Base-by-base conservation (phyloP, 2,113 vertebrate species). In the Rhipidura dahli region DNA sequence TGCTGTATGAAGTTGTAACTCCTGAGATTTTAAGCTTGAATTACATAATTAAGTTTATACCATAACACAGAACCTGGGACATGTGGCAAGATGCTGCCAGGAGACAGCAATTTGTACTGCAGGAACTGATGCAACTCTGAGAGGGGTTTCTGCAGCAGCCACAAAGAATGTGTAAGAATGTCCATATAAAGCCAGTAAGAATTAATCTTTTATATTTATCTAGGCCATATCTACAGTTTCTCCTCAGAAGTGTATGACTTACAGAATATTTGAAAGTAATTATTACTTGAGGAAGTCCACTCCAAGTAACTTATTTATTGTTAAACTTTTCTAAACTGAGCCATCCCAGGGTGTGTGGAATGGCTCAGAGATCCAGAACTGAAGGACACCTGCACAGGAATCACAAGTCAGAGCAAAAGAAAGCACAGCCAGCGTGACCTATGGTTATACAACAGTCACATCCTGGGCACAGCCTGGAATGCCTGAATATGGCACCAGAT, bases 51-150 rank as follows among this genome's bases (percentile, higher is more conserved):
- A 82, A 87, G 27, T 3, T 78, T 69, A 69, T 81, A 69, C 31
- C 53, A 26, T 7, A 49, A 50, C 7, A 56, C 17, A 93, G 63
- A 90, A 66, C n/a, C 7, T 66, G 77, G 69, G 37, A 40, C 72
- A 40, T 2, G n/a, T 77, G 39, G 81, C 60, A 89, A 88, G 63
- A 81, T 50, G 30, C 23, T 79, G 80, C 54, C 47, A 68, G 60
- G 42, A 59, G 54, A 88, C 15, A 91, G 53, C 4, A 4, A 44
- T 51, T 50, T 64, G 57, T 51, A 60, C 66, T 70, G 50, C 84
- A 87, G 71, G 92, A 96, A 93, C 85, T 87, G 92, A 71, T 68
- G 71, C 94, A 95, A 65, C 39, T 57, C n/a, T 35, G 10, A 27
- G 24, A 88, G n/a, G 44, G n/a, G 50, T 83, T 91, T 75, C 72